Evolutionary conservation across 2,888 invertebrate species (phyloP).

Genomic region (Parnassius apollo): DNA sequence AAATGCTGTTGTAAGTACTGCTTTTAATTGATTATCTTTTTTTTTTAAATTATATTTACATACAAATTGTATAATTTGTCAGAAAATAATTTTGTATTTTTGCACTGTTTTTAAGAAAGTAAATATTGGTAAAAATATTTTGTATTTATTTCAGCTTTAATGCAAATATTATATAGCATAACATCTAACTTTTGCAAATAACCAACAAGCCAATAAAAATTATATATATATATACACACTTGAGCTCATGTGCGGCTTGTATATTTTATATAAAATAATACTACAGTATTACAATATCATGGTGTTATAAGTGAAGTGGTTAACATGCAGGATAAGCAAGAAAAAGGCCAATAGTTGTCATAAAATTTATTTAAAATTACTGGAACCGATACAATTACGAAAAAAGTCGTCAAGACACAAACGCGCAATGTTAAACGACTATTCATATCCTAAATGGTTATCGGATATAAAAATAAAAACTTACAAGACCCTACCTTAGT

Average conservation of each 20-base stretch:
- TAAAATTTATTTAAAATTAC: constrained; percentile 73
- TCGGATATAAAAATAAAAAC: constrained; percentile 75
- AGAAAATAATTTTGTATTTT: too few species aligned
- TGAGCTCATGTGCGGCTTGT: constrained; percentile 11
- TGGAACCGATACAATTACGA: constrained; percentile 67
- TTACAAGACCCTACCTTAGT: constrained; percentile 49
- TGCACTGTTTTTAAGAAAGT: too few species aligned
- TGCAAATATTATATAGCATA: not conserved
- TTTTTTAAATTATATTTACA: too few species aligned
- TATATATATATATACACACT: constrained; percentile 7
- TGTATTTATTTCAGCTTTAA: not conserved
- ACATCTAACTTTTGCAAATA: constrained; percentile 5
- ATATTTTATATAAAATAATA: not conserved
- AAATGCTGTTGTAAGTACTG: too few species aligned
- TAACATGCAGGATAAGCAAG: constrained; percentile 74
- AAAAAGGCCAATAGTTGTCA: constrained; percentile 73
- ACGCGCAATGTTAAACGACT: constrained; percentile 51
- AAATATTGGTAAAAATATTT: too few species aligned
- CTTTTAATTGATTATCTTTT: too few species aligned
- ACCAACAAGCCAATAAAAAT: constrained; percentile 17
- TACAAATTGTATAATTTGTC: too few species aligned
- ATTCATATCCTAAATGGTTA: constrained; percentile 51
- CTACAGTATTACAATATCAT: constrained; percentile 15
- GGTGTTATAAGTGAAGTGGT: constrained; percentile 44
- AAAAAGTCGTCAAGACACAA: constrained; percentile 43